Conservation (phyloP, 2,113 vertebrate genomes). For the Sardina pilchardus region DNA sequence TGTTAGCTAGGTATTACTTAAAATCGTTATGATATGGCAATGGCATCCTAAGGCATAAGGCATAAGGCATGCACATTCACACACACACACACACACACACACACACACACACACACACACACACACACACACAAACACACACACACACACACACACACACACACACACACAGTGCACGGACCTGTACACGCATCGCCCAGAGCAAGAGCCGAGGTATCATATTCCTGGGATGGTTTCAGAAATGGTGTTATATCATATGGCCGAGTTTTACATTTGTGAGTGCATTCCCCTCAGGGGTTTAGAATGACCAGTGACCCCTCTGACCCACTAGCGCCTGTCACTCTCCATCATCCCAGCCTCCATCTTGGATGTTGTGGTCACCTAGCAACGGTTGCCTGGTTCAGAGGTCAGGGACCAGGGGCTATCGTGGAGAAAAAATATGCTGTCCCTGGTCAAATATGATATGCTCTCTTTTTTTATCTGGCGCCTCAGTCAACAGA, state of each 20-base stretch:
- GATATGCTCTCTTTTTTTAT: neutral
- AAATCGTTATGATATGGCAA: too few relatives aligned
- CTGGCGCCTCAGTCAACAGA: neutral
- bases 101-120: neutral
- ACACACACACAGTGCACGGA: neutral
- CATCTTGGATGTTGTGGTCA: constrained; percentile 80
- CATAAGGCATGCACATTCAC: neutral
- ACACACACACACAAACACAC: neutral
- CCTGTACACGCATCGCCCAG: neutral
- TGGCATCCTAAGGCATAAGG: too few relatives aligned
- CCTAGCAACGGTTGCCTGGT: constrained; percentile 82
- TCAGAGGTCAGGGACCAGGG: constrained; percentile 77
- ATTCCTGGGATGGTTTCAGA: constrained; percentile 21
- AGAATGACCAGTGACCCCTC: constrained; percentile 74
- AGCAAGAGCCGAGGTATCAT: constrained; percentile 31
- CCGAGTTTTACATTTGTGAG: constrained; percentile 65
- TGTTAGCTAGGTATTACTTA: too few relatives aligned
- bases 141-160: neutral
- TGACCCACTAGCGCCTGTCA: constrained; percentile 73
- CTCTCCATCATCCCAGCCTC: constrained; percentile 76
- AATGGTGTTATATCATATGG: constrained; percentile 23
- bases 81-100: neutral
- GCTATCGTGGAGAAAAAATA: constrained; percentile 75
- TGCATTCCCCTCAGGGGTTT: constrained; percentile 71
- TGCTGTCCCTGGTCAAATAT: neutral